Evolutionary conservation across 2,888 invertebrate genomes (phyloP).

Genomic region (Meiosimyza platycephala): DNA sequence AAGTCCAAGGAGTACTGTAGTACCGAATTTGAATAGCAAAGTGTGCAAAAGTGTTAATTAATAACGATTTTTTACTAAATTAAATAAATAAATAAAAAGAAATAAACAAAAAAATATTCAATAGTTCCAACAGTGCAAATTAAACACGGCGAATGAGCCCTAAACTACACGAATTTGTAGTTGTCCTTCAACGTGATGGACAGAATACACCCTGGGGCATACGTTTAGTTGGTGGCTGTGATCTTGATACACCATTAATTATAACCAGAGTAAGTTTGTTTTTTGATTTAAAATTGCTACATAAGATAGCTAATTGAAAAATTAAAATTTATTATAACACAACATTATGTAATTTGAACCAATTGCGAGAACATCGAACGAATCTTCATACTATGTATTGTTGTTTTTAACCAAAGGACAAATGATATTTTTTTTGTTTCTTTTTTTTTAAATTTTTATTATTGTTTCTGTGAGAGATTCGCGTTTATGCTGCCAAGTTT

Average conservation of each 20-base stretch:
- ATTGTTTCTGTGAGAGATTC: neutral
- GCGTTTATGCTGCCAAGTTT: slow-evolving; percentile 29
- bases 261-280: slow-evolving; percentile 82
- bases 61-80: neutral
- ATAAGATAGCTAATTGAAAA: no score
- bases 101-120: neutral
- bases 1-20: no score
- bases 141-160: slow-evolving; percentile 60
- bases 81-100: neutral
- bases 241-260: slow-evolving; percentile 87
- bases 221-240: slow-evolving; percentile 86
- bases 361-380: neutral
- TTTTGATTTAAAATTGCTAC: neutral
- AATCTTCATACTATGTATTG: neutral
- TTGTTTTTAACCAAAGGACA: slow-evolving; percentile 9
- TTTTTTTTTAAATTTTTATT: slow-evolving; percentile 9
- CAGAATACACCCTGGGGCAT: slow-evolving; percentile 86
- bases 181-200: slow-evolving; percentile 78
- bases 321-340: neutral
- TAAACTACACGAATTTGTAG: slow-evolving; percentile 80
- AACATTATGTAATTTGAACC: slow-evolving; percentile 26
- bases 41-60: neutral
- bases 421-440: neutral
- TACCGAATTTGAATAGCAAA: no score
- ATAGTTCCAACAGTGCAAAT: neutral